Percentiles rank a stretch among this genome's conserved stretches.
These are phyloP conservation scores for Eristalis intricaria DNA, from an alignment of 2,888 invertebrate species.

Conservation along the genomic window DNA sequence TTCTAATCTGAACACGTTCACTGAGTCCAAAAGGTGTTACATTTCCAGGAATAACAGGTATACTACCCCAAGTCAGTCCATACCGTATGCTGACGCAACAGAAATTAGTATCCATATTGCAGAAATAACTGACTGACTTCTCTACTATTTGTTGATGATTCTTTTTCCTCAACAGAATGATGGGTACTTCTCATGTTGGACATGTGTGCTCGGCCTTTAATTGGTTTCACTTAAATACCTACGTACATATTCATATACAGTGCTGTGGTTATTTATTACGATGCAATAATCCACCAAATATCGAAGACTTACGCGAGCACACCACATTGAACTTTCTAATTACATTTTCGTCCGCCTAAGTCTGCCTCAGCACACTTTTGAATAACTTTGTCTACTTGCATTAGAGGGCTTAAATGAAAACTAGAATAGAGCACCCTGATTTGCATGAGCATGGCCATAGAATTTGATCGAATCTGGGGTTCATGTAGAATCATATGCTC, in stretches of 20 bases:
- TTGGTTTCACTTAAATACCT: neutral
- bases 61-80: neutral
- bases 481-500: neutral
- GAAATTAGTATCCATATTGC: neutral
- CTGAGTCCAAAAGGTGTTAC: neutral
- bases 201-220: neutral
- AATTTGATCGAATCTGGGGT: neutral
- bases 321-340: neutral
- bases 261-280: neutral
- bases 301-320: too few species aligned
- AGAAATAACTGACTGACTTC: neutral
- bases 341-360: neutral
- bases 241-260: neutral
- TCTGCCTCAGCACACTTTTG: neutral
- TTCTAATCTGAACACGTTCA: neutral
- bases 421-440: neutral
- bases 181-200: neutral
- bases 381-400: too few species aligned
- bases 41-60: neutral
- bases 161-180: neutral
- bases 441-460: neutral
- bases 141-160: too few species aligned
- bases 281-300: neutral
- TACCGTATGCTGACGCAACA: neutral
- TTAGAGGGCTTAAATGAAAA: neutral